A percentile compares a stretch with the other conserved stretches of the same genome.
Evolutionary conservation across 2,888 invertebrate species (phyloP).

Genomic region (Colostygia pectinataria): DNA sequence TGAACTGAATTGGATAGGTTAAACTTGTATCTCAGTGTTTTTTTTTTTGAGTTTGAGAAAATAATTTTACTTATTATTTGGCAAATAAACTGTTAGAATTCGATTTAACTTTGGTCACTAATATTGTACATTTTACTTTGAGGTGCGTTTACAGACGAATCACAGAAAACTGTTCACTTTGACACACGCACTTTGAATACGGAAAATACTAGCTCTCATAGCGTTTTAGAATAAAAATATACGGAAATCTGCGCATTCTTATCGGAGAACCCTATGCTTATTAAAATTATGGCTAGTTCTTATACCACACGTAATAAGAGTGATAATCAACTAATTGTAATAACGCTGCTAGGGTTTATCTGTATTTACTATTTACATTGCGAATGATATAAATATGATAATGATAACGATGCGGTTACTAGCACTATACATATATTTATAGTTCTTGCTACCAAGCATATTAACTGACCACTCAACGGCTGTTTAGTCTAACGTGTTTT

Average conservation of each 20-base stretch:
- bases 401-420: constrained; percentile 58
- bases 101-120: too few relatives aligned
- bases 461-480: too few relatives aligned
- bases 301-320: constrained; percentile 39
- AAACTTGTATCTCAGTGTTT: too few relatives aligned
- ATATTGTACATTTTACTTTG: too few relatives aligned
- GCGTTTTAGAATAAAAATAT: constrained; percentile 4
- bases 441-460: neutral
- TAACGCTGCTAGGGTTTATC: constrained; percentile 48
- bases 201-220: constrained; percentile 1
- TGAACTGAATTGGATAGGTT: too few relatives aligned
- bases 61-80: too few relatives aligned
- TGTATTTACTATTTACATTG: constrained; percentile 69
- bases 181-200: constrained; percentile 10
- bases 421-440: neutral
- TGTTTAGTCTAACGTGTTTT: too few relatives aligned
- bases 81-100: too few relatives aligned
- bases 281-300: constrained; percentile 18
- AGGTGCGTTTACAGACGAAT: too few relatives aligned
- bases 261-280: constrained; percentile 17
- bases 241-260: constrained; percentile 17
- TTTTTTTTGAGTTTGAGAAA: too few relatives aligned
- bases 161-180: constrained; percentile 8
- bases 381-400: constrained; percentile 66
- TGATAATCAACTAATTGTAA: constrained; percentile 33